phyloP scores from a whole-genome alignment of 2,113 vertebrate species.

The Ammodytes marinus region DNA sequence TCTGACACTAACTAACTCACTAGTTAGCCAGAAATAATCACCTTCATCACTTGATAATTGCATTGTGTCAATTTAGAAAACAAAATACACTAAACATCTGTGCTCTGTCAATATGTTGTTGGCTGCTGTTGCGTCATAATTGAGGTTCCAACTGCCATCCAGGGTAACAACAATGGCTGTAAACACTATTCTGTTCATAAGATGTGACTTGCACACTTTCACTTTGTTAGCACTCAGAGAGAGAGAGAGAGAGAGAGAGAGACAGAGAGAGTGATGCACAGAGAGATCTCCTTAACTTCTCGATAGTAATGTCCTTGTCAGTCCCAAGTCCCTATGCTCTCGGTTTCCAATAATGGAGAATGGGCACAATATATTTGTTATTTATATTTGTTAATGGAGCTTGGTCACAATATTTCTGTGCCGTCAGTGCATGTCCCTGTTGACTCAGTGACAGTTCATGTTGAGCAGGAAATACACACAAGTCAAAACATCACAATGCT shows the following conservation, averaged over 20 bases:
- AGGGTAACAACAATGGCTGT: neutral
- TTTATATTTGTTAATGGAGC: slow-evolving; percentile 3
- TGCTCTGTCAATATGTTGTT: neutral
- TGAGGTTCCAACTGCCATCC: neutral
- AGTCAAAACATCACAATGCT: neutral
- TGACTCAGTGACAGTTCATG: neutral
- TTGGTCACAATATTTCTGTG: neutral
- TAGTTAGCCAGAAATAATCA: slow-evolving; percentile 1
- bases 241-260: neutral
- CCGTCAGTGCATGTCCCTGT: neutral
- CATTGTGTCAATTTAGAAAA: too few species aligned
- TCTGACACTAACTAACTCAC: slow-evolving; percentile 14
- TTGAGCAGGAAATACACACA: neutral
- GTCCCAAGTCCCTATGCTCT: neutral
- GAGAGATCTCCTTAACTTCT: slow-evolving; percentile 10
- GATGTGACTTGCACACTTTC: slow-evolving; percentile 9
- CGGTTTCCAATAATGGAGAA: neutral
- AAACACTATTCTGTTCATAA: neutral
- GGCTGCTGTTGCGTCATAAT: neutral
- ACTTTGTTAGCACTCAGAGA: neutral
- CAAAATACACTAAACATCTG: neutral
- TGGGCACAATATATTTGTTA: neutral
- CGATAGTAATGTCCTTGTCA: neutral
- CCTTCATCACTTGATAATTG: neutral
- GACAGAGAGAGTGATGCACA: neutral